Conservation (phyloP, 64 coral and sea anemone genomes). For the Anthopleura sola region DNA sequence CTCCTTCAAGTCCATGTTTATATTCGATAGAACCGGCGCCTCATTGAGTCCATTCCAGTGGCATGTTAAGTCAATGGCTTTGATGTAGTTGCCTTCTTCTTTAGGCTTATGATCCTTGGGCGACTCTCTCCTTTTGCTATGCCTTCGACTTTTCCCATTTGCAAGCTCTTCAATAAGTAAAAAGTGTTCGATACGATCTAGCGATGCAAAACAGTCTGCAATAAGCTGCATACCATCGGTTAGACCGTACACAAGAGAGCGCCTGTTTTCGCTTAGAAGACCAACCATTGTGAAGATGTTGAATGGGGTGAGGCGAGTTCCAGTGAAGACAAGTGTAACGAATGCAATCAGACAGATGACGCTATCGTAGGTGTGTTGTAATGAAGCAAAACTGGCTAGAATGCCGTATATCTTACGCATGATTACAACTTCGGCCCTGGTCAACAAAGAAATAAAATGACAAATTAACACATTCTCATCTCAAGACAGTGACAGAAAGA, state of each 20-base stretch:
- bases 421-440: slow-evolving; percentile 66
- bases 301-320: slow-evolving; percentile 80
- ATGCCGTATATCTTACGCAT: slow-evolving; percentile 87
- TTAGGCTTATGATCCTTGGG: not conserved
- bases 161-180: slow-evolving; percentile 83
- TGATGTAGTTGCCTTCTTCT: not conserved
- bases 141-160: slow-evolving; percentile 21
- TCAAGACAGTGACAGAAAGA: not conserved
- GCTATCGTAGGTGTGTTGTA: slow-evolving; percentile 91
- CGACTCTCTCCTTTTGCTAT: not conserved
- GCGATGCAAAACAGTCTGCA: slow-evolving; percentile 90
- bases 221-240: slow-evolving; percentile 95
- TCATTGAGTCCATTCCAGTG: slow-evolving; percentile 82
- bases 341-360: slow-evolving; percentile 93
- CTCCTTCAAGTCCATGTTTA: slow-evolving; percentile 54
- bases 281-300: slow-evolving; percentile 95
- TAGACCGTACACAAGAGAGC: slow-evolving; percentile 83
- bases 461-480: not conserved
- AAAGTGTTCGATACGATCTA: slow-evolving; percentile 84
- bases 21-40: slow-evolving; percentile 65
- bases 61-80: slow-evolving; percentile 52
- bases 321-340: slow-evolving; percentile 85
- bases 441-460: not conserved
- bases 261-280: slow-evolving; percentile 84
- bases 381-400: slow-evolving; percentile 79